Evolutionary conservation across 2,797 vertebrate species (phyloP).

Genomic region (Aeoliscus strigatus): DNA sequence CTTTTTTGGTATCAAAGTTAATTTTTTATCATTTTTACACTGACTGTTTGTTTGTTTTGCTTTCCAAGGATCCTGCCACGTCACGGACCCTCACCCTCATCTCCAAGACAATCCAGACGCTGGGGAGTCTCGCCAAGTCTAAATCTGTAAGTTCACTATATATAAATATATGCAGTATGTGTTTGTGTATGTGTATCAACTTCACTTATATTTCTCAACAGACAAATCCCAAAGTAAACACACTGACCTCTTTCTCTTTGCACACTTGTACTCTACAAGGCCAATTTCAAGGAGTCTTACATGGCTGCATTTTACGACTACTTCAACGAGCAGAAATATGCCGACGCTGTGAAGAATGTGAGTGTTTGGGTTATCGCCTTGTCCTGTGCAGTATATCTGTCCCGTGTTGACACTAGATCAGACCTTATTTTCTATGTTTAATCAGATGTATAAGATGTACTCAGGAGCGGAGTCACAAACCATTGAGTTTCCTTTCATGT

Average conservation of each 20-base stretch:
- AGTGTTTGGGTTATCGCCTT: constrained; percentile 55
- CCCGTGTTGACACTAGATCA: no score
- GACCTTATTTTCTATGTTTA: no score
- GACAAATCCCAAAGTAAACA: constrained; percentile 1
- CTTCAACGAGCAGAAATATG: constrained; percentile 99
- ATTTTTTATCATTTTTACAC: neutral
- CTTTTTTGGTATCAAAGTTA: neutral
- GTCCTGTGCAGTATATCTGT: constrained; percentile 3
- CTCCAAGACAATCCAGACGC: constrained; percentile 97
- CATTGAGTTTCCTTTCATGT: neutral
- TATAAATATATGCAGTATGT: no score
- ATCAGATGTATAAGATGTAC: no score
- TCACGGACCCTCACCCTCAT: constrained; percentile 96
- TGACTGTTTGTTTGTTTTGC: constrained; percentile 5
- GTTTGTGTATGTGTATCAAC: neutral
- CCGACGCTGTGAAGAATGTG: constrained; percentile 96
- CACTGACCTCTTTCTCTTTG: constrained; percentile 5
- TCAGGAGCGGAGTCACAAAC: neutral
- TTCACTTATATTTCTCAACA: constrained; percentile 5
- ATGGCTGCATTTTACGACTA: constrained; percentile 97
- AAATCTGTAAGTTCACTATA: constrained; percentile 84
- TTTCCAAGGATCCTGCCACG: constrained; percentile 85
- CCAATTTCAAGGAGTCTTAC: constrained; percentile 97
- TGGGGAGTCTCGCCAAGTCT: constrained; percentile 95
- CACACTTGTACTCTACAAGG: constrained; percentile 71